Base-by-base conservation (phyloP, 2,888 invertebrate genomes). In the Loripinus fragilis region DNA sequence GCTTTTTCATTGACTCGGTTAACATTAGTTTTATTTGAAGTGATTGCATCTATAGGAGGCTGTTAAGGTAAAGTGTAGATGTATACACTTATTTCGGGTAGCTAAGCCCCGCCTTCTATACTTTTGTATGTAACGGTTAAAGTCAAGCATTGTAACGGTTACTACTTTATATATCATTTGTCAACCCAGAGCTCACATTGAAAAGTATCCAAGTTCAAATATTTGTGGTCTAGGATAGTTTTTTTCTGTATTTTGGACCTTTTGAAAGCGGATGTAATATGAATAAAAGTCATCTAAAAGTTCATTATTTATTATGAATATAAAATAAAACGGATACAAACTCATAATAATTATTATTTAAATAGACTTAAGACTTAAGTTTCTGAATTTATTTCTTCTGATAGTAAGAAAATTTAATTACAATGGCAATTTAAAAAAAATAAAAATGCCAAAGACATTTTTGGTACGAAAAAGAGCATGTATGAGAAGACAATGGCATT, bases 371-470 rank as follows among this genome's bases (percentile, higher is more conserved):
- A n/a, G n/a, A n/a, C n/a, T n/a, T n/a, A n/a, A n/a, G n/a, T n/a
- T n/a, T n/a, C n/a, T n/a, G n/a, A n/a, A n/a, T n/a, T n/a, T n/a
- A n/a, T n/a, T n/a, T n/a, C n/a, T n/a, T n/a, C n/a, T n/a, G n/a
- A n/a, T n/a, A n/a, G n/a, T n/a, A n/a, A n/a, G n/a, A n/a, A n/a
- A n/a, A n/a, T n/a, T n/a, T n/a, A n/a, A n/a, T n/a, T n/a, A n/a
- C n/a, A n/a, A n/a, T n/a, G n/a, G n/a, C n/a, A n/a, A n/a, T n/a
- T n/a, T n/a, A n/a, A n/a, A n/a, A n/a, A n/a, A n/a, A n/a, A n/a
- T n/a, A 42, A 76, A 52, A 5, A 81, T 81, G 81, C 81, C 81
- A 25, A 77, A 74, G 33, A 77, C 81, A 50, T 78, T 81, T 69
- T 60, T 81, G 60, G 55, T 81, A 50, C 12, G 81, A 20, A 77